These are phyloP conservation scores for Augiades crinisus DNA, from an alignment of 2,888 invertebrate species.

Conservation along the genomic window DNA sequence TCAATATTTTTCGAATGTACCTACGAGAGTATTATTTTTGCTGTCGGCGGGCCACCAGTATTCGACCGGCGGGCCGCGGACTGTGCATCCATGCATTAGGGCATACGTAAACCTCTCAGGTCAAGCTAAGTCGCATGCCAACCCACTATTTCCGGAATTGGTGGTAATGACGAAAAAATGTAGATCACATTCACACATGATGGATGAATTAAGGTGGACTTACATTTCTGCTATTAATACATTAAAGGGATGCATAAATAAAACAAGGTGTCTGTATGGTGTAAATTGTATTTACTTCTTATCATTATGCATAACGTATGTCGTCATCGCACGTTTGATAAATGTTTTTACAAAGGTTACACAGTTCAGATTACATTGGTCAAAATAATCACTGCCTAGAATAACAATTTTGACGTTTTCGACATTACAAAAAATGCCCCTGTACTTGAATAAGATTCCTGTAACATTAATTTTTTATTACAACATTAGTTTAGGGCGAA, in stretches of 20 bases:
- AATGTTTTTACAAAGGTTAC: constrained; percentile 78
- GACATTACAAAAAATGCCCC: constrained; percentile 36
- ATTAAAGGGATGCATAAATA: constrained; percentile 43
- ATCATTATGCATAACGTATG: constrained; percentile 72
- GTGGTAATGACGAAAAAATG: too few relatives aligned
- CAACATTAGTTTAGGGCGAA: constrained; percentile 42
- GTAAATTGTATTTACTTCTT: constrained; percentile 81
- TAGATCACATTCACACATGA: too few relatives aligned
- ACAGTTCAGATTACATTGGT: constrained; percentile 78
- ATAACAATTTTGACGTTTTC: constrained; percentile 51
- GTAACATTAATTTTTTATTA: constrained; percentile 29
- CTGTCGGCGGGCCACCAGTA: too few relatives aligned
- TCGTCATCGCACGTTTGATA: constrained; percentile 68
- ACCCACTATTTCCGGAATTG: too few relatives aligned
- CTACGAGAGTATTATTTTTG: background rate
- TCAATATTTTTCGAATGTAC: too few relatives aligned
- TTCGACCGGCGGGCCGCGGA: too few relatives aligned
- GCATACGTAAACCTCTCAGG: too few relatives aligned
- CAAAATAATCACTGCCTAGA: constrained; percentile 71
- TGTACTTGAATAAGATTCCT: constrained; percentile 29
- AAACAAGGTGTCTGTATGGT: constrained; percentile 61
- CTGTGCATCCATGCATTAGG: too few relatives aligned
- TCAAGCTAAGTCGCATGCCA: too few relatives aligned
- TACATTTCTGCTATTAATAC: background rate
- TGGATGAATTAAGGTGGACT: too few relatives aligned